Evolutionary conservation across 1,140 invertebrate species (phyloP).

Genomic region (Trichogramma pretiosum): DNA sequence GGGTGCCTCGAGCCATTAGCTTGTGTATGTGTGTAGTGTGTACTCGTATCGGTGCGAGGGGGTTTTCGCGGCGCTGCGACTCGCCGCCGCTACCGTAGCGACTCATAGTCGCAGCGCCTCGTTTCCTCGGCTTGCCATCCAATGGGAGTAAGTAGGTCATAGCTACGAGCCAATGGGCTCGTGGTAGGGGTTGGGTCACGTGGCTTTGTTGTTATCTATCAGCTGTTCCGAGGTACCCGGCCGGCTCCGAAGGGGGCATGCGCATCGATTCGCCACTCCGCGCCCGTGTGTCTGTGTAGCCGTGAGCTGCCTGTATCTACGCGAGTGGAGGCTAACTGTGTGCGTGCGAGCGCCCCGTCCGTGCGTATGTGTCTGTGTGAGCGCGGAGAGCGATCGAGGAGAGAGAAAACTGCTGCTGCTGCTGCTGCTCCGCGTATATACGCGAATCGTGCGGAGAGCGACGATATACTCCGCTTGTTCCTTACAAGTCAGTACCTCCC

Average conservation of each 20-base stretch:
- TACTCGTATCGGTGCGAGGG: too few relatives aligned
- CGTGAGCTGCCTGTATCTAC: not conserved
- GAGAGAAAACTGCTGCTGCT: conserved; percentile 13
- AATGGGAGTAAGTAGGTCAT: conserved; percentile 39
- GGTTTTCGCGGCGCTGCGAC: too few relatives aligned
- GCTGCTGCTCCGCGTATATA: conserved; percentile 23
- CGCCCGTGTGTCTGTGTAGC: not conserved
- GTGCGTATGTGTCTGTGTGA: conserved; percentile 18
- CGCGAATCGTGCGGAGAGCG: too few relatives aligned
- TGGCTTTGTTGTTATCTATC: conserved; percentile 56
- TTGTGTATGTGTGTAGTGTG: too few relatives aligned
- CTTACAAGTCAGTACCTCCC: conserved; percentile 34
- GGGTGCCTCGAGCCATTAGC: too few relatives aligned
- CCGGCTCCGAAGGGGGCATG: conserved; percentile 1
- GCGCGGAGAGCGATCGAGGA: conserved; percentile 27
- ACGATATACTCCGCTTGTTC: too few relatives aligned
- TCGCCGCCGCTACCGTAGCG: too few relatives aligned
- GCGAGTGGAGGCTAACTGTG: not conserved
- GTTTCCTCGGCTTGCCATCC: conserved; percentile 26
- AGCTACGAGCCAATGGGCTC: conserved; percentile 24
- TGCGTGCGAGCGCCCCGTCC: not conserved
- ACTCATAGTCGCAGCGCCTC: too few relatives aligned
- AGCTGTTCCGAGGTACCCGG: conserved; percentile 42
- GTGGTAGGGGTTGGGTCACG: conserved; percentile 16
- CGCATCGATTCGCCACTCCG: not conserved